Percentiles rank a stretch among this genome's conserved stretches.
phyloP scores from a whole-genome alignment of 2,113 vertebrate species.

The Illadopsis cleaveri region DNA sequence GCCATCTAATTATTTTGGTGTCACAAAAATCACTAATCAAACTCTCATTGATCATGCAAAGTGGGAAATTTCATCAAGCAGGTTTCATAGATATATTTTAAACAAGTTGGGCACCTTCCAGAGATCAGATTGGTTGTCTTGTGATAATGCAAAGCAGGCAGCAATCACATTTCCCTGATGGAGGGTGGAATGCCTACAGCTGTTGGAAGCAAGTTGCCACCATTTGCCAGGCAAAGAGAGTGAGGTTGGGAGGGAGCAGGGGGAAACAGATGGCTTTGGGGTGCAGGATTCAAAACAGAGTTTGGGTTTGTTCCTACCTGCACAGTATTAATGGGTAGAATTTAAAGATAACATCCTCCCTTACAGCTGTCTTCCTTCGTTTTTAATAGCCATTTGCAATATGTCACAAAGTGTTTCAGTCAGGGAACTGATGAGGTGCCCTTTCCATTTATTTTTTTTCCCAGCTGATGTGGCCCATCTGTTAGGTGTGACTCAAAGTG shows the following conservation, averaged over 20 bases:
- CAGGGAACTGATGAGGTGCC: background rate
- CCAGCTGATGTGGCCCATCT: background rate
- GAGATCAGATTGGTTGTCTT: background rate
- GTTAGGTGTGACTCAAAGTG: background rate
- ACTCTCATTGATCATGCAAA: background rate
- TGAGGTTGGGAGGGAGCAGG: background rate
- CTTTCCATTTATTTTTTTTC: background rate
- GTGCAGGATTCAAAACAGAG: background rate
- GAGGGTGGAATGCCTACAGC: background rate
- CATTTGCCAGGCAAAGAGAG: background rate
- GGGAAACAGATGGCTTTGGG: background rate
- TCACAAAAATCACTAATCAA: background rate
- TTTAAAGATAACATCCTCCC: background rate
- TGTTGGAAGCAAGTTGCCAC: background rate
- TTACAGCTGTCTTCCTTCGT: background rate
- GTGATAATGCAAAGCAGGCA: background rate
- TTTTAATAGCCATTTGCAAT: background rate
- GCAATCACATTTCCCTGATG: fast-evolving
- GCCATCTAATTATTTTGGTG: background rate
- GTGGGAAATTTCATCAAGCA: background rate
- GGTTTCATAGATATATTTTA: background rate
- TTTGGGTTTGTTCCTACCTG: background rate
- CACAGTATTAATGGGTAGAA: background rate
- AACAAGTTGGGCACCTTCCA: background rate
- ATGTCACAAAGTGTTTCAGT: background rate